phyloP scores from a whole-genome alignment of 2,888 invertebrate species.

The Thymelicus lineola region DNA sequence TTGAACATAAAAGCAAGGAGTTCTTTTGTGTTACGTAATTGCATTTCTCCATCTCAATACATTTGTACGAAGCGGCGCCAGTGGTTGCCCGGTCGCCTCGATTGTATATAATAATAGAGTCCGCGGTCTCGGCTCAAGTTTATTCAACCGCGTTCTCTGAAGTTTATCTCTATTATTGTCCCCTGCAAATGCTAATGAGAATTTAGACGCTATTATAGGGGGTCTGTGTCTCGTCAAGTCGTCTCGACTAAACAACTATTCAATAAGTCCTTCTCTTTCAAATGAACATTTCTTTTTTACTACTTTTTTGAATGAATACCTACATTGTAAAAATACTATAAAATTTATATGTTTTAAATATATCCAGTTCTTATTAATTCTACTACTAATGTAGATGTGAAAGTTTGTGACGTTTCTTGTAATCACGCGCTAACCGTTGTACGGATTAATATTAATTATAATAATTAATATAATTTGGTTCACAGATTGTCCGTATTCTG shows the following conservation, averaged over 20 bases:
- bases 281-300: background rate
- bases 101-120: constrained; percentile 30
- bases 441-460: too few species aligned
- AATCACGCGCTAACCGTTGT: too few species aligned
- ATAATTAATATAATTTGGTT: too few species aligned
- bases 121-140: constrained; percentile 27
- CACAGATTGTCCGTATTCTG: too few species aligned
- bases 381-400: too few species aligned
- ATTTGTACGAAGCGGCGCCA: constrained; percentile 15
- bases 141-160: constrained; percentile 24
- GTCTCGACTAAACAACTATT: background rate
- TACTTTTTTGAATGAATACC: too few species aligned
- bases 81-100: constrained; percentile 17
- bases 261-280: background rate
- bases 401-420: too few species aligned
- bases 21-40: constrained; percentile 26
- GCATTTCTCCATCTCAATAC: constrained; percentile 31
- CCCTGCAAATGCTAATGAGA: constrained; percentile 25
- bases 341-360: too few species aligned
- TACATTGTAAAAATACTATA: too few species aligned
- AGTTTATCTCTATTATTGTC: constrained; percentile 34
- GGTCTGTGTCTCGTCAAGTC: constrained; percentile 6
- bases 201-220: constrained; percentile 22
- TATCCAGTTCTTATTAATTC: too few species aligned
- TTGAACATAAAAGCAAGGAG: constrained; percentile 11